These are phyloP conservation scores for Sylvia atricapilla DNA, from an alignment of 2,113 vertebrate species.

Conservation along the genomic window DNA sequence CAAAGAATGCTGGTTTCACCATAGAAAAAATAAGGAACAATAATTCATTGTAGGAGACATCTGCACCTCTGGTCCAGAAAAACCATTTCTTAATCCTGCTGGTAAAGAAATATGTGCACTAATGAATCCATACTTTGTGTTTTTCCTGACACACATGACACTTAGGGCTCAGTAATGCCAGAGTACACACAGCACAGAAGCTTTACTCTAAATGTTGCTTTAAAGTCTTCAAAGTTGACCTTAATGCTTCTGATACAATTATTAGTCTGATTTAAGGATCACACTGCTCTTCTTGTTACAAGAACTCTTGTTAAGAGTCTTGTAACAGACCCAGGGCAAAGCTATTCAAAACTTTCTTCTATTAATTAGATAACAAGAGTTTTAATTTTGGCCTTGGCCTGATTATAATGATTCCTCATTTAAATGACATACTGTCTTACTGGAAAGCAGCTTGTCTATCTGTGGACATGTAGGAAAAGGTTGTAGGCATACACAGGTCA, in stretches of 20 bases:
- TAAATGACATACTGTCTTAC: background rate
- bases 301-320: background rate
- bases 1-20: background rate
- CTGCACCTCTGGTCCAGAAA: background rate
- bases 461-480: background rate
- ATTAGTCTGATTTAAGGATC: background rate
- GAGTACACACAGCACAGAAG: background rate
- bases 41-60: background rate
- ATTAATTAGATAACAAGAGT: background rate
- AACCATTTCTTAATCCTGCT: background rate
- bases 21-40: background rate
- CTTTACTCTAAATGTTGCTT: background rate
- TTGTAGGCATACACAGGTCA: background rate
- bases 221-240: background rate
- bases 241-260: background rate
- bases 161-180: background rate
- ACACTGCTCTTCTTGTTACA: background rate
- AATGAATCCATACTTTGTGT: background rate
- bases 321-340: background rate
- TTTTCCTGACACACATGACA: background rate
- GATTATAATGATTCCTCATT: background rate
- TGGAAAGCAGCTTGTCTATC: background rate
- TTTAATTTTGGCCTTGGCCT: background rate
- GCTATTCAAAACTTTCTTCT: background rate
- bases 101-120: background rate